Evolutionary conservation across 2,113 vertebrate genomes (phyloP).

Genomic region (Antechinus stuartii): DNA sequence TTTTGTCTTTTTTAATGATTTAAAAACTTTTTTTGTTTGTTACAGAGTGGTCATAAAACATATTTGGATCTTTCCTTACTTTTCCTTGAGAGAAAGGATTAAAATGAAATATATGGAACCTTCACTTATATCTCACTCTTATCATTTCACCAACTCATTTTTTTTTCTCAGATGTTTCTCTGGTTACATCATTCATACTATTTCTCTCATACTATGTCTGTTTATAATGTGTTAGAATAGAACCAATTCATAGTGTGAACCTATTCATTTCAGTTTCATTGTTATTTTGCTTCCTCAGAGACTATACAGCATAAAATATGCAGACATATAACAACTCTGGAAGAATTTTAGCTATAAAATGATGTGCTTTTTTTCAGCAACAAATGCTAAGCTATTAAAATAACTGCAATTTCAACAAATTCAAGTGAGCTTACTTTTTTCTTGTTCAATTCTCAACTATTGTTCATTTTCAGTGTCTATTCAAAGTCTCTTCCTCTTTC

Average conservation of each 20-base stretch:
- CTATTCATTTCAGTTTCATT: background rate
- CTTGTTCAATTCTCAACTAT: background rate
- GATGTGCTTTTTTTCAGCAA: background rate
- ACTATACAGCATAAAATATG: background rate
- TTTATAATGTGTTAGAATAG: background rate
- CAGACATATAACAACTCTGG: background rate
- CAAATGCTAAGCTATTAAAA: background rate
- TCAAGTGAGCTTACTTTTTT: background rate
- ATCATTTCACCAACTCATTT: background rate
- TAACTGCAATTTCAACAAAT: background rate
- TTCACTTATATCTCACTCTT: background rate
- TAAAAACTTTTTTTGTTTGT: background rate
- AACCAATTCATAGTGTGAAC: background rate
- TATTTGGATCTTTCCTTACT: background rate
- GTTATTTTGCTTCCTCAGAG: background rate
- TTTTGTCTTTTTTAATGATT: background rate
- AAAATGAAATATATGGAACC: background rate
- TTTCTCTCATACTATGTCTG: background rate
- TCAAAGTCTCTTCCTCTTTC: background rate
- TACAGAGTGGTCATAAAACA: background rate
- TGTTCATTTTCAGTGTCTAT: background rate
- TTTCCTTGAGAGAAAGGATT: background rate
- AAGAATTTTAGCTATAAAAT: background rate
- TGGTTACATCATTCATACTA: background rate
- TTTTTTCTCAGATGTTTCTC: background rate